These are phyloP conservation scores for Antechinus stuartii DNA, from an alignment of 2,113 vertebrate species.

Conservation along the genomic window DNA sequence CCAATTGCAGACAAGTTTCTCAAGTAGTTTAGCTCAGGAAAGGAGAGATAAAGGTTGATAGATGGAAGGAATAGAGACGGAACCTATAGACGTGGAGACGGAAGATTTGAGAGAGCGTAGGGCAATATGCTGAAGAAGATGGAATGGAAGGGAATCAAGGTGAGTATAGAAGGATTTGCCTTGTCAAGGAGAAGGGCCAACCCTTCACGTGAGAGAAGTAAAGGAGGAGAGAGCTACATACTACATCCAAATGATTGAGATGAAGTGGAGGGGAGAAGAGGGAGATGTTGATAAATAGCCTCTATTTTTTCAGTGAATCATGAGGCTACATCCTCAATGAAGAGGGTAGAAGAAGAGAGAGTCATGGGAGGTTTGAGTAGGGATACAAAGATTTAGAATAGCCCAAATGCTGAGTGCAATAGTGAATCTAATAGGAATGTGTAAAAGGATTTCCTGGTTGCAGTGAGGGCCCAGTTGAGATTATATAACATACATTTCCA, in stretches of 20 bases:
- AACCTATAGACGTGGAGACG: too few relatives aligned
- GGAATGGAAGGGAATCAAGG: too few relatives aligned
- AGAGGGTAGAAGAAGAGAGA: not conserved
- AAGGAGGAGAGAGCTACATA: too few relatives aligned
- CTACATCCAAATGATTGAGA: not conserved
- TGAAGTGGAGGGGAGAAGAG: not conserved
- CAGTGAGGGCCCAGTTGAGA: not conserved
- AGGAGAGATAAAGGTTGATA: too few relatives aligned
- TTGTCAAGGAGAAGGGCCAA: too few relatives aligned
- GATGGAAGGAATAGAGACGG: too few relatives aligned
- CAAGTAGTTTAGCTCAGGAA: too few relatives aligned
- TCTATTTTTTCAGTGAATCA: not conserved
- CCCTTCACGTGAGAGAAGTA: too few relatives aligned
- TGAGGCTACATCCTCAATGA: not conserved
- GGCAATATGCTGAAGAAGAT: too few relatives aligned
- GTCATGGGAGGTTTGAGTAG: not conserved
- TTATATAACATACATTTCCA: not conserved
- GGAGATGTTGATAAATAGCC: not conserved
- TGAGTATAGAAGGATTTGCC: too few relatives aligned
- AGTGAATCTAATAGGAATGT: not conserved
- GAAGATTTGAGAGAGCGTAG: too few relatives aligned
- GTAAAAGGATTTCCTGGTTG: not conserved
- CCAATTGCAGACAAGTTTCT: too few relatives aligned
- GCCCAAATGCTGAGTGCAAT: not conserved
- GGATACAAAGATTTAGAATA: not conserved